Conservation (phyloP, 2,797 vertebrate genomes). For the Sphenopsis melanotis region DNA sequence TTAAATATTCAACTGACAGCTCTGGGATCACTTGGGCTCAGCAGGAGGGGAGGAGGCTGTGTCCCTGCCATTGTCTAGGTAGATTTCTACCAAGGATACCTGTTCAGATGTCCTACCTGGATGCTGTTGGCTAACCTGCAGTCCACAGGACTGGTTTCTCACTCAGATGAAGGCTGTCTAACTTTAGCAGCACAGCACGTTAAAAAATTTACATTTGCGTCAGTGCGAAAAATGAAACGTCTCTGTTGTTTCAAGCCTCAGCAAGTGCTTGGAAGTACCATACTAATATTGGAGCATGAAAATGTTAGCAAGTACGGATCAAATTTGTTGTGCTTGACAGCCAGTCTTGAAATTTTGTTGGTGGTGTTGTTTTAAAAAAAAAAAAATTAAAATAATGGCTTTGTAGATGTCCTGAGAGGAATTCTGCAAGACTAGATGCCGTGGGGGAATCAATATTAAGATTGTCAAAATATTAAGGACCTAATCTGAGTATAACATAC, state of each 20-base stretch:
- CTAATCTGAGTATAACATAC: background rate
- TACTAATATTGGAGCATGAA: background rate
- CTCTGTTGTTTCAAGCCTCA: conserved; percentile 31
- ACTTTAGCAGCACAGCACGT: conserved; percentile 8
- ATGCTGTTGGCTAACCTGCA: conserved; percentile 22
- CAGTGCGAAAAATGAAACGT: conserved; percentile 38
- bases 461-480: background rate
- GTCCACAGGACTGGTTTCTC: conserved; percentile 7
- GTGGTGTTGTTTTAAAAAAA: background rate
- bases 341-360: background rate
- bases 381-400: background rate
- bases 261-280: conserved; percentile 17
- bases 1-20: background rate
- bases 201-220: conserved; percentile 38
- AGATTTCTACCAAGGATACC: background rate
- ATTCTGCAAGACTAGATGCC: background rate
- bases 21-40: background rate
- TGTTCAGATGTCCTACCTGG: background rate
- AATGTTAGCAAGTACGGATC: background rate
- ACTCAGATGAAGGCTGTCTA: conserved; percentile 15
- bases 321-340: background rate
- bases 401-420: background rate
- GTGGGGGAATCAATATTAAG: background rate
- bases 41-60: background rate
- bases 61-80: background rate